Evolutionary conservation across 2,888 invertebrate species (phyloP).

Genomic region (Notodonta dromedarius): DNA sequence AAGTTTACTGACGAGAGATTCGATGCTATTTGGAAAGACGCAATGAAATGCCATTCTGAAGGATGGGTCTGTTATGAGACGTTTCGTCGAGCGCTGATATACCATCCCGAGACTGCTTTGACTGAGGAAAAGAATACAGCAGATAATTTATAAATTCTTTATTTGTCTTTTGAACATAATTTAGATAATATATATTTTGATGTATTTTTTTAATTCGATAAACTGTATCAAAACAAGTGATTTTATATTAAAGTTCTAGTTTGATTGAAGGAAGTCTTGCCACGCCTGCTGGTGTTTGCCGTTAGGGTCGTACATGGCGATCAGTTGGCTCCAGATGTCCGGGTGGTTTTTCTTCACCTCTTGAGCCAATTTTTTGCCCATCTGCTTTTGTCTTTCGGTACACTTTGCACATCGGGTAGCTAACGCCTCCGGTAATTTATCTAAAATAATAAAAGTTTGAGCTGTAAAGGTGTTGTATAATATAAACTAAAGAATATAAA

Average conservation of each 20-base stretch:
- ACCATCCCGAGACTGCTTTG: constrained; percentile 19
- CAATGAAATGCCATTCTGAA: constrained; percentile 73
- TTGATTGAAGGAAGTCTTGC: constrained; percentile 55
- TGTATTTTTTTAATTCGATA: constrained; percentile 1
- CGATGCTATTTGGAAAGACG: constrained; percentile 77
- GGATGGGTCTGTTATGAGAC: constrained; percentile 84
- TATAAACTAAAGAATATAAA: too few species aligned
- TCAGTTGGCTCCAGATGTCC: constrained; percentile 80
- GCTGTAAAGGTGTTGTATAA: too few species aligned
- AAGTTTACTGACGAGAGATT: constrained; percentile 77
- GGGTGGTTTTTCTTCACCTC: constrained; percentile 83
- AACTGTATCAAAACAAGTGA: neutral
- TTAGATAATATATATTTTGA: constrained; percentile 9
- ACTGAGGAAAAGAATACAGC: constrained; percentile 21
- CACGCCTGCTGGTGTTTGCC: constrained; percentile 80
- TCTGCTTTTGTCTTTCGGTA: constrained; percentile 86
- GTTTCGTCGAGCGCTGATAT: constrained; percentile 62
- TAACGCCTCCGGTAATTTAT: constrained; percentile 88
- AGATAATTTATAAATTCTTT: constrained; percentile 11
- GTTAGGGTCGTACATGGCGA: constrained; percentile 84
- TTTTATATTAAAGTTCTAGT: neutral
- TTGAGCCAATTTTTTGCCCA: constrained; percentile 85
- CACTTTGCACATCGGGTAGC: constrained; percentile 88
- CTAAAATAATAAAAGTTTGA: constrained; percentile 66
- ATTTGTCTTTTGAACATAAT: constrained; percentile 12